phyloP scores from a whole-genome alignment of 1,140 invertebrate genomes.

The Eupeodes corollae region DNA sequence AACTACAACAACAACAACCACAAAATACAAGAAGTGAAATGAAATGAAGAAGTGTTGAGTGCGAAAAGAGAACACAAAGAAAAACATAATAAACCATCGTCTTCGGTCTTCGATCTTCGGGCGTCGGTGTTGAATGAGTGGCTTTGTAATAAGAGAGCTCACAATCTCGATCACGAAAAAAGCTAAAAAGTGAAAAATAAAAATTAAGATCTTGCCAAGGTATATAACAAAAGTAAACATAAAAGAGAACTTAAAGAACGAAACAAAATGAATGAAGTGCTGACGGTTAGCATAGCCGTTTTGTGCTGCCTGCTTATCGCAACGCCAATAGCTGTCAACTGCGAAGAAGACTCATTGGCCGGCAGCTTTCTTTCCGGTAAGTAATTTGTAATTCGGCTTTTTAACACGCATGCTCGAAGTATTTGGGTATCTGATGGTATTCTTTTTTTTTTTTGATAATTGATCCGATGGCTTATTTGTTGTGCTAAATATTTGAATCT shows the following conservation, averaged over 20 bases:
- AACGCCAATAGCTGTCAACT: not conserved
- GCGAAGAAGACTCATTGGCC: constrained; percentile 63
- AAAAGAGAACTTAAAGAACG: constrained; percentile 1
- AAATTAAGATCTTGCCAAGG: too few species aligned
- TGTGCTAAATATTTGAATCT: constrained; percentile 1
- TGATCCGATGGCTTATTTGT: constrained; percentile 2
- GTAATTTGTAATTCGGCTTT: constrained; percentile 4
- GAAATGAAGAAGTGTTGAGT: too few species aligned
- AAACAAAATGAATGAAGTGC: constrained; percentile 2
- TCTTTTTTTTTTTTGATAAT: not conserved
- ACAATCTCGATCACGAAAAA: too few species aligned
- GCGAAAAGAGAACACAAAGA: too few species aligned
- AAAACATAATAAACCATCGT: too few species aligned
- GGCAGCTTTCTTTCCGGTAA: constrained; percentile 67
- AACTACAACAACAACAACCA: too few species aligned
- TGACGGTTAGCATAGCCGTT: not conserved
- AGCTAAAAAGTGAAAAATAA: too few species aligned
- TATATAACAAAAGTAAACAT: too few species aligned
- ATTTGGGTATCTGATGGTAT: not conserved
- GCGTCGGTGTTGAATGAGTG: too few species aligned
- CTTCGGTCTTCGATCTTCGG: too few species aligned
- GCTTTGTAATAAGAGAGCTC: too few species aligned
- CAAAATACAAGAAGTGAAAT: too few species aligned
- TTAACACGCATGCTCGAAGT: not conserved
- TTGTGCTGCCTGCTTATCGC: not conserved